Evolutionary conservation across 2,888 invertebrate species (phyloP), one percentile per base, ranked within the genome.

Genomic region (Erebia ligea): DNA sequence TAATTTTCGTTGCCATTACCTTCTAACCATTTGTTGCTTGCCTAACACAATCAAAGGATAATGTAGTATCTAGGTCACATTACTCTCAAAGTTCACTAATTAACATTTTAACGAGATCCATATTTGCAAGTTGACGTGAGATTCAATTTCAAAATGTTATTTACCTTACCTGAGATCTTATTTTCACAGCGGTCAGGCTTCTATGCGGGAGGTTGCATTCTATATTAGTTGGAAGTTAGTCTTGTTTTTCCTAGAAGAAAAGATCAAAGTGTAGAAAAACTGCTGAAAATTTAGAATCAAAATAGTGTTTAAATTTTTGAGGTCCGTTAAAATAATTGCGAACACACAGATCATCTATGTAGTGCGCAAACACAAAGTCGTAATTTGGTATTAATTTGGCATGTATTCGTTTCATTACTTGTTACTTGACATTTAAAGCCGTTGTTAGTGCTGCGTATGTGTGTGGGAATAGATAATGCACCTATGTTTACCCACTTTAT

Each of bases 61-160:
- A 45, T 45, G 45, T 45, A 45, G 2, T 11, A 10, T 11, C 45
- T 45, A 11, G 11, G 45, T 45, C 45, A 10, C 11, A 45, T 3
- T 52, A 52, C 10, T 34, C 13, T 15, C 15, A 57, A 57, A 15
- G 34, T 57, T 57, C 40, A 59, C 59, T 59, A 59, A 17, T 59
- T 59, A 59, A 17, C 40, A 59, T 59, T 59, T 40, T 40, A 59
- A 59, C n/a, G 40, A 59, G 59, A 45, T 40, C n/a, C 59, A 61
- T n/a, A n/a, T 42, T 61, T 61, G 42, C 59, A 61, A 61, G 59
- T 57, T 25, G n/a, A 56, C 17, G 17, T 19, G 42, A 42, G 17
- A 61, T 59, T 40, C 34, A 40, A 42, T 61, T 42, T 42, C 59
- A 42, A 42, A 61, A 42, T 42, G 59, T 42, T 42, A 61, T 61